Conservation (phyloP, 2,888 invertebrate species). For the Himalopsyche japonica region DNA sequence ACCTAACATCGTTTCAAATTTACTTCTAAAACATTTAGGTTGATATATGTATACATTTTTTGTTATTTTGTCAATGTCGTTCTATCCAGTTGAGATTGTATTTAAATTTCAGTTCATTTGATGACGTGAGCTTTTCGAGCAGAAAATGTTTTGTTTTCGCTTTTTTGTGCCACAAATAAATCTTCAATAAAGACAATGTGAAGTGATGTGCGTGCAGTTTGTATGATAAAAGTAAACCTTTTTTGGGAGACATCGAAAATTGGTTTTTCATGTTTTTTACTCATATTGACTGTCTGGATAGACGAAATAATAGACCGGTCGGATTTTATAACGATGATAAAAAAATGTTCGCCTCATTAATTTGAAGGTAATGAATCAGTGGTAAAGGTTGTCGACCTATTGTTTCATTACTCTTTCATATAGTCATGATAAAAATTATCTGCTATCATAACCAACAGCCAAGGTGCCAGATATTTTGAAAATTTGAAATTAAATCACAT, state of each 20-base stretch:
- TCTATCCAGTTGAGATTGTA: neutral
- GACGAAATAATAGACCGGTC: neutral
- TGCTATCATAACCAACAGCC: too few species aligned
- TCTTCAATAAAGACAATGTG: neutral
- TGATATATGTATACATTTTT: too few species aligned
- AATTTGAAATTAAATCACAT: too few species aligned
- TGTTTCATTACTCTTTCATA: too few species aligned
- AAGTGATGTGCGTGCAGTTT: neutral
- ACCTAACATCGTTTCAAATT: too few species aligned
- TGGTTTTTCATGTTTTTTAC: neutral
- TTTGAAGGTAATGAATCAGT: too few species aligned
- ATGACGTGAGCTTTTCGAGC: neutral
- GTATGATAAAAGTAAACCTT: neutral
- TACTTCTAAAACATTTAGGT: too few species aligned
- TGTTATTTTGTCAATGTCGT: too few species aligned
- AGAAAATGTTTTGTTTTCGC: neutral
- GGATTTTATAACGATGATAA: neutral
- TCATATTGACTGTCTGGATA: neutral
- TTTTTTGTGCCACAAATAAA: neutral
- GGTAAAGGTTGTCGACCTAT: too few species aligned
- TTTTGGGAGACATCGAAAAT: neutral
- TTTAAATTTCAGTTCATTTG: neutral
- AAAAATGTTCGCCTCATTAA: too few species aligned
- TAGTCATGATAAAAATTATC: too few species aligned
- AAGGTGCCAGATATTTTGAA: too few species aligned